A percentile compares a stretch with the other conserved stretches of the same genome.
Evolutionary conservation across 1,140 invertebrate species (phyloP).

Genomic region (Lepidurus packardi): DNA sequence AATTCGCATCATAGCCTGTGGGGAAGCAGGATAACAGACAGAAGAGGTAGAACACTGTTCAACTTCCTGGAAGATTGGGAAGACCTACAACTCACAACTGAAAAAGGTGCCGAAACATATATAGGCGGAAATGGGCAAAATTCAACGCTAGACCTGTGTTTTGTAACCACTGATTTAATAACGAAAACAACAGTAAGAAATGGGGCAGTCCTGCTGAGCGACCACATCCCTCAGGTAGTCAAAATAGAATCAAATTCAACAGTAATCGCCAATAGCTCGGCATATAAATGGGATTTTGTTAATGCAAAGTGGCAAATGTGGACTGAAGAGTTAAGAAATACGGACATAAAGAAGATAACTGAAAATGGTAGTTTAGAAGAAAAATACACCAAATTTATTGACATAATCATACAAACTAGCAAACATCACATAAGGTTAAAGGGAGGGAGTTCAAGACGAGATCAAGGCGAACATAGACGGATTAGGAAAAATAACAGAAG

Average conservation of each 20-base stretch:
- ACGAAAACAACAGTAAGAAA: constrained; percentile 1
- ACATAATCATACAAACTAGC: too few relatives aligned
- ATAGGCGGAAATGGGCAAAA: neutral
- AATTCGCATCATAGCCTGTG: too few relatives aligned
- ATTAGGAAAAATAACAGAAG: too few relatives aligned
- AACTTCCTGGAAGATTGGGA: neutral
- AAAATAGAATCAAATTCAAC: neutral
- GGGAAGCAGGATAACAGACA: too few relatives aligned
- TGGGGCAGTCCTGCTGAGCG: neutral
- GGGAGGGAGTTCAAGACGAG: too few relatives aligned
- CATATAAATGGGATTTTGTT: neutral
- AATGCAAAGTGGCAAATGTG: neutral
- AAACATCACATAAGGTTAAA: too few relatives aligned
- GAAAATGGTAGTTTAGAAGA: too few relatives aligned
- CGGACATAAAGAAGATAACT: neutral
- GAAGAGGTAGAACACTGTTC: too few relatives aligned
- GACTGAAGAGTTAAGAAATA: neutral
- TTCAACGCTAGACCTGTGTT: neutral
- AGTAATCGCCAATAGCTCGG: neutral
- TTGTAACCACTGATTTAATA: neutral
- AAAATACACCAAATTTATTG: too few relatives aligned
- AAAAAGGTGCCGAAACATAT: neutral
- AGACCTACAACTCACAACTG: neutral
- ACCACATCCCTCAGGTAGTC: neutral
- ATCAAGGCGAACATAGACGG: too few relatives aligned